Conservation (phyloP, 2,888 invertebrate genomes). For the Metacarcinus magister region DNA sequence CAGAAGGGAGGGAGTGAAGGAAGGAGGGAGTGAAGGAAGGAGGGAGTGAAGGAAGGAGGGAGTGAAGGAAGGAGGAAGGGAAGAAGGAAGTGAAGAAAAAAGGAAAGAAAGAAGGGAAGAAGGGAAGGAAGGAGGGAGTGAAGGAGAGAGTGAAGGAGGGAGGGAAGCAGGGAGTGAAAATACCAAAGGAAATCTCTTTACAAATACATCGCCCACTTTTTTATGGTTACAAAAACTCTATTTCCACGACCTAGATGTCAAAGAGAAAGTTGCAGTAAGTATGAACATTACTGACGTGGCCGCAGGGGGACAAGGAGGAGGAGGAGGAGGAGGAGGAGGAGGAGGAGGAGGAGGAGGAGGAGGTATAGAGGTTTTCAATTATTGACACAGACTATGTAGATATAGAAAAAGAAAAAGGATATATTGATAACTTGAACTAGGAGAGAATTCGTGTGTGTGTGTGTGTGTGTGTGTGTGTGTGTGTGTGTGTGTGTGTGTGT, state of each 20-base stretch:
- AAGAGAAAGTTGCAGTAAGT: background rate
- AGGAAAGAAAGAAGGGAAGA: background rate
- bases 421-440: slow-evolving; percentile 2
- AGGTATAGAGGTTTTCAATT: slow-evolving; percentile 29
- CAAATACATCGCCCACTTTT: slow-evolving; percentile 11
- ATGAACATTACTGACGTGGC: slow-evolving; percentile 14
- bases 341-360: slow-evolving; percentile 21
- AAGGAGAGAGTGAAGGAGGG: background rate
- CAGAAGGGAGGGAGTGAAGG: too few species aligned
- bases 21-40: background rate
- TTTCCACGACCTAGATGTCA: background rate
- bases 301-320: slow-evolving; percentile 26
- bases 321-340: slow-evolving; percentile 28
- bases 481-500: slow-evolving; percentile 16
- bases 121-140: background rate
- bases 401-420: background rate
- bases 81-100: too few species aligned
- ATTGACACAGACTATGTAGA: background rate
- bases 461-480: background rate
- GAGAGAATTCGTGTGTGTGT: background rate
- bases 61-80: background rate
- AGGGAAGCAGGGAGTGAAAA: background rate
- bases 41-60: background rate
- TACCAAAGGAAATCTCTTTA: background rate
- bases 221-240: slow-evolving; percentile 22